Evolutionary conservation across 2,113 vertebrate species (phyloP).

Genomic region (Ammodytes dubius): DNA sequence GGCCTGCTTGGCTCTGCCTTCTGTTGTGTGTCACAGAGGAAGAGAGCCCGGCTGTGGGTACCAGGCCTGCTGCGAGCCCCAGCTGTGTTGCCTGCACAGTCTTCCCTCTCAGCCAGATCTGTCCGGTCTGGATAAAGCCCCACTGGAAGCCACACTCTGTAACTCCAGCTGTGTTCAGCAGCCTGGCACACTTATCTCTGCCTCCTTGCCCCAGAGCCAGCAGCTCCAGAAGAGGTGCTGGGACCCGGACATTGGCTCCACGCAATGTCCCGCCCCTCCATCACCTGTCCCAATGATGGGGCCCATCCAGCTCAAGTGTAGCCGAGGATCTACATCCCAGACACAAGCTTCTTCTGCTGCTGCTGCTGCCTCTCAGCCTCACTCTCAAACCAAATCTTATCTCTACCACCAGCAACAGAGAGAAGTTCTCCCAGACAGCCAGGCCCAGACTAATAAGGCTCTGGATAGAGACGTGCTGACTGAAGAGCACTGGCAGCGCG

Average conservation of each 20-base stretch:
- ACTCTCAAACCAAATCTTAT: slow-evolving; percentile 84
- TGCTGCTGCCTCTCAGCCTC: slow-evolving; percentile 81
- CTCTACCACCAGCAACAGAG: slow-evolving; percentile 60
- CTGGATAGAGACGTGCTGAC: slow-evolving; percentile 62
- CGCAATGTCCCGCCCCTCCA: slow-evolving; percentile 66
- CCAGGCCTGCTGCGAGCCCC: slow-evolving; percentile 83
- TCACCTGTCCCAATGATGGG: slow-evolving; percentile 43
- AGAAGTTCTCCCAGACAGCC: slow-evolving; percentile 85
- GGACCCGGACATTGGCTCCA: slow-evolving; percentile 58
- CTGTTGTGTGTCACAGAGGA: slow-evolving; percentile 84
- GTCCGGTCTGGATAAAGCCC: slow-evolving; percentile 76
- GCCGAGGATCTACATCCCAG: slow-evolving; percentile 52
- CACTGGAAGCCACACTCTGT: slow-evolving; percentile 78
- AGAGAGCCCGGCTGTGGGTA: slow-evolving; percentile 85
- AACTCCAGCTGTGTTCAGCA: slow-evolving; percentile 67
- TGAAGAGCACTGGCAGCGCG: slow-evolving; percentile 60
- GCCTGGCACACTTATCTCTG: slow-evolving; percentile 61
- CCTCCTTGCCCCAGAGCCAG: slow-evolving; percentile 68
- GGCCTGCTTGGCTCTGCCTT: slow-evolving; percentile 83
- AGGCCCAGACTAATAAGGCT: slow-evolving; percentile 57
- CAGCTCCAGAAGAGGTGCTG: slow-evolving; percentile 77
- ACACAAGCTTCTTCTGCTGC: slow-evolving; percentile 66
- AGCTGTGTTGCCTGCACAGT: slow-evolving; percentile 90
- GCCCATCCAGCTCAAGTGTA: slow-evolving; percentile 58
- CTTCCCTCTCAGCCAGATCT: slow-evolving; percentile 80